Evolutionary conservation across 2,113 vertebrate species (phyloP), one percentile per base, ranked within the genome.

Genomic region (Tamias sibiricus): DNA sequence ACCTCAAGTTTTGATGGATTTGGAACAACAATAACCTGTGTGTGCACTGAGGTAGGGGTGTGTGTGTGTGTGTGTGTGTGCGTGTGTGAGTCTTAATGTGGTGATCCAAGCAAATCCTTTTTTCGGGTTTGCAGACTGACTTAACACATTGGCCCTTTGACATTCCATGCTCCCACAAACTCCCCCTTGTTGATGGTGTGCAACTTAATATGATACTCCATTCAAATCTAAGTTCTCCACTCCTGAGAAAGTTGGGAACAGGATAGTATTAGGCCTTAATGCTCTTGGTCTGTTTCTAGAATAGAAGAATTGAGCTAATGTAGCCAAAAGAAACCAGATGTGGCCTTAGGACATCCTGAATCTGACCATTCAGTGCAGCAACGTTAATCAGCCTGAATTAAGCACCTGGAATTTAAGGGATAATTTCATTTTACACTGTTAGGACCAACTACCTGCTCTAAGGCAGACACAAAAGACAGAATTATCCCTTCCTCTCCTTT

Each of bases 11-110:
- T 68, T 52, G 32, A 76, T 37, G 35, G 22, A 59, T 40, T 79
- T 75, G 69, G 6, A 74, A 79, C 22, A 79, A 32, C 8, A 30
- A 4, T 28, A 30, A 6, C 82, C 24, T 49, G 12, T 76, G 87
- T 28, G 54, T 7, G 4, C 24, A 2, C 0, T 3, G n/a, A 11
- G 2, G 7, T 69, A 8, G 4, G 8, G 57, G 6, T 19, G 1
- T 19, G 52, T 59, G 57, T 13, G 22, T 62, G n/a, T 3, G 13
- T 30, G n/a, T 59, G 12, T 44, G 52, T 16, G 26, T 57, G 44
- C 74, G n/a, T 30, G n/a, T 49, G 8, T 37, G 52, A 8, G 26
- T 49, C n/a, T 69, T n/a, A 8, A 4, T 30, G 75, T 10, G 4
- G 47, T 14, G 49, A 37, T 26, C 72, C 82, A 88, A 57, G 57